Conservation (phyloP, 2,888 invertebrate genomes). For the Metallyticus violacea region DNA sequence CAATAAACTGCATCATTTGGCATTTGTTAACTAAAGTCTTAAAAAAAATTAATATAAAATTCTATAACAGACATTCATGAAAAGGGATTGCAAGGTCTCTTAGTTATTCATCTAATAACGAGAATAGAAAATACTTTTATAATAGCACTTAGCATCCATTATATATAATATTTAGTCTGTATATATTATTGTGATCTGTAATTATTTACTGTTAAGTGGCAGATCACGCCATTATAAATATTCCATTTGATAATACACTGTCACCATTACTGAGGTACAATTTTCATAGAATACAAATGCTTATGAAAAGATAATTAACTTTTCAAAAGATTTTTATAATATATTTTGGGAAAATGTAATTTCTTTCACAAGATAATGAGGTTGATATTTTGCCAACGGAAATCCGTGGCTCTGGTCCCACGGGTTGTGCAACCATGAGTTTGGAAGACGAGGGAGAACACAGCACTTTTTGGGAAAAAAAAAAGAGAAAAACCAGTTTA, state of each 20-base stretch:
- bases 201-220: conserved; percentile 11
- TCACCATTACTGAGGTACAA: conserved; percentile 9
- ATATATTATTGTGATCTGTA: conserved; percentile 8
- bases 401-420: conserved; percentile 14
- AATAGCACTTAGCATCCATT: conserved; percentile 17
- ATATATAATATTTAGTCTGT: conserved; percentile 6
- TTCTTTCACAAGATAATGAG: conserved; percentile 7
- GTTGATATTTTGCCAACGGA: conserved; percentile 17
- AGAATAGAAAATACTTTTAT: conserved; percentile 16
- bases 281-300: conserved; percentile 16
- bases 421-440: conserved; percentile 18
- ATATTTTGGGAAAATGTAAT: neutral
- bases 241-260: conserved; percentile 5
- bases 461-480: conserved; percentile 16
- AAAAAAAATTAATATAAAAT: no score
- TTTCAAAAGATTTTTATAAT: neutral
- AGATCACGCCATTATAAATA: conserved; percentile 7
- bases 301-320: conserved; percentile 6
- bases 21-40: no score
- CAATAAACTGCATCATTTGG: no score
- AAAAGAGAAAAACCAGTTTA: neutral
- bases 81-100: neutral
- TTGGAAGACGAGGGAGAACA: conserved; percentile 26
- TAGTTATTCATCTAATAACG: neutral
- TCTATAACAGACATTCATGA: neutral